Base-by-base conservation (phyloP, 2,888 invertebrate genomes). In the Conchocele bisecta region DNA sequence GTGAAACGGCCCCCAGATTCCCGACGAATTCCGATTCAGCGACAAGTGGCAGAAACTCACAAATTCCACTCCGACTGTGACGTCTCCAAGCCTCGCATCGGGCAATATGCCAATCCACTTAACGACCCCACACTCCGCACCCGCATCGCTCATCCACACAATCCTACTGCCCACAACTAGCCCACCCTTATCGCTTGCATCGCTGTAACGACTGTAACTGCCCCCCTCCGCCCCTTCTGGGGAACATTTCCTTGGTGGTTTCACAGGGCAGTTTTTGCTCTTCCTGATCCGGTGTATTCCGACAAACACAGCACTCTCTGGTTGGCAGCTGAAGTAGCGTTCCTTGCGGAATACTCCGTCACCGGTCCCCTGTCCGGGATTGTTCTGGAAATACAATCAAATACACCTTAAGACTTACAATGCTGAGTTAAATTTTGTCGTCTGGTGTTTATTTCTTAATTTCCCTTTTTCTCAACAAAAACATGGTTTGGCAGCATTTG, bases 41-140 rank as follows among this genome's bases (percentile, higher is more conserved):
- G n/a, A n/a, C n/a, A n/a, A n/a, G 46, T 13, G 48, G 15, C 20
- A 26, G 15, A 39, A 15, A 92, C 92, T 91, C 87, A 93, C 93
- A 90, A 93, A 92, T 87, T 93, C 93, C 3, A 93, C 91, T 28
- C 93, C 93, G 58, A 93, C 92, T 71, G 92, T 92, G 87, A 91
- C 91, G 61, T 91, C 91, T 22, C 91, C 89, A 33, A 86, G 88
- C 13, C 77, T 59, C 59, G 91, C 89, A 74, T 91, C 92, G 5
- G 92, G 92, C 28, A 93, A 85, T 35, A 86, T 85, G 1, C 93
- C 93, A 44, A 93, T 91, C 92, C 93, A 93, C 72, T 90, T 89
- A 20, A 93, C 92, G 2, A 86, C 86, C 15, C 92, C 93, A 71
- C 86, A 85, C 79, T 93, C 92, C 2, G 92, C 92, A 11, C 92